These are phyloP conservation scores for Laticauda colubrina DNA, from an alignment of 2,113 vertebrate species.

Conservation along the genomic window DNA sequence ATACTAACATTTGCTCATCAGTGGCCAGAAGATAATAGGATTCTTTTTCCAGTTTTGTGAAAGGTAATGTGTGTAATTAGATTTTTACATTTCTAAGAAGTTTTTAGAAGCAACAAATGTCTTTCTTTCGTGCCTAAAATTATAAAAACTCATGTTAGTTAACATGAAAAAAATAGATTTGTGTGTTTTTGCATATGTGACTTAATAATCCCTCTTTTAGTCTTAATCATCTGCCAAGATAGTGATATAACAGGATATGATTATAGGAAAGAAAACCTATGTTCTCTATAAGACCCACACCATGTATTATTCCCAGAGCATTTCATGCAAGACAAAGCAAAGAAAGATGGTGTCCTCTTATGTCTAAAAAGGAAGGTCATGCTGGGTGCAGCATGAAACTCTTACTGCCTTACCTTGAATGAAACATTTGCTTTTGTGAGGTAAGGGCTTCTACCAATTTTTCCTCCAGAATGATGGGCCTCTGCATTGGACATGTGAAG, in stretches of 20 bases:
- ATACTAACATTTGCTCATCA: neutral
- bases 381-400: neutral
- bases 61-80: neutral
- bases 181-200: neutral
- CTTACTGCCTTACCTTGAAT: neutral
- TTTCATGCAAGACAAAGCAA: neutral
- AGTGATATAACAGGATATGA: neutral
- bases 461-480: neutral
- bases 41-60: neutral
- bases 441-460: neutral
- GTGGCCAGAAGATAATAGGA: neutral
- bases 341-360: neutral
- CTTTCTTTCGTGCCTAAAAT: neutral
- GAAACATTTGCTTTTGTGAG: neutral
- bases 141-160: neutral
- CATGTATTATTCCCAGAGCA: neutral
- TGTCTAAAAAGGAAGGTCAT: neutral
- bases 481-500: neutral
- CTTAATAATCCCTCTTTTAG: constrained; percentile 4
- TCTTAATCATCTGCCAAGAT: neutral
- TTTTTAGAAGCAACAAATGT: neutral
- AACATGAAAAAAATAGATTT: neutral
- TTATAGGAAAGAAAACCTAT: no score
- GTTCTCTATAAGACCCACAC: neutral
- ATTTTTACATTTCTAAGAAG: neutral